These are phyloP conservation scores for Charaxes varanes DNA, from an alignment of 1,140 invertebrate genomes.

Conservation along the genomic window DNA sequence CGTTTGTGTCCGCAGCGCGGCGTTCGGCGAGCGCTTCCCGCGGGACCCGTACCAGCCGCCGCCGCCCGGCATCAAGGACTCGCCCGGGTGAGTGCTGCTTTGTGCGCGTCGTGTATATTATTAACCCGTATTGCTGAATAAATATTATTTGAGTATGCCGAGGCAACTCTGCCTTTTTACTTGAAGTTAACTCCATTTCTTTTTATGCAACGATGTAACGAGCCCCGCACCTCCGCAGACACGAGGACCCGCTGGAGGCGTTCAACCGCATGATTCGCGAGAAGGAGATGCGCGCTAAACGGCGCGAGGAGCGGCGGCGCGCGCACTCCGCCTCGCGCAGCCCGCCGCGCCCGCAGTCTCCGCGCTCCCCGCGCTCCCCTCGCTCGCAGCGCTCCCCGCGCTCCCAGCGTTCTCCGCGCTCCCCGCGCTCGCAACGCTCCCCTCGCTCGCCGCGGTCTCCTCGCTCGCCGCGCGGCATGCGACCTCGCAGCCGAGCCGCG, in stretches of 20 bases:
- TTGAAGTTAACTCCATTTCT: not conserved
- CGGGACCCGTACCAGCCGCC: conserved; percentile 59
- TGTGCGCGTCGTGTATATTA: too few relatives aligned
- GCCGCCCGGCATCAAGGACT: conserved; percentile 66
- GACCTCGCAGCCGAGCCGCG: conserved; percentile 49
- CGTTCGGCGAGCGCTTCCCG: conserved; percentile 33
- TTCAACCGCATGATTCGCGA: conserved; percentile 90
- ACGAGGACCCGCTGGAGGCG: conserved; percentile 85
- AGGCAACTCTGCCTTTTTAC: too few relatives aligned
- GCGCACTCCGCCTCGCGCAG: conserved; percentile 42
- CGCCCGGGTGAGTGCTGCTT: conserved; percentile 52
- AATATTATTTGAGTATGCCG: too few relatives aligned
- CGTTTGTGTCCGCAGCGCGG: too few relatives aligned
- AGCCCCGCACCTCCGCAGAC: conserved; percentile 13
- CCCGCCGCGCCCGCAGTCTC: conserved; percentile 34
- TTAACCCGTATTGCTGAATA: too few relatives aligned
- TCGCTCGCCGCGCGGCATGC: conserved; percentile 28
- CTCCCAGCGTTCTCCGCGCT: conserved; percentile 32
- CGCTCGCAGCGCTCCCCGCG: conserved; percentile 37
- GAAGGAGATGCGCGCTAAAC: conserved; percentile 83
- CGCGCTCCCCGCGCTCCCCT: conserved; percentile 38
- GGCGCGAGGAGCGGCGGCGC: conserved; percentile 77
- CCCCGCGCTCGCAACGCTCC: conserved; percentile 23
- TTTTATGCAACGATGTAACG: not conserved
- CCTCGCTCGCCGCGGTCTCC: conserved; percentile 27